Evolutionary conservation across 2,113 vertebrate genomes (phyloP).

Genomic region (Emydocephalus ijimae): DNA sequence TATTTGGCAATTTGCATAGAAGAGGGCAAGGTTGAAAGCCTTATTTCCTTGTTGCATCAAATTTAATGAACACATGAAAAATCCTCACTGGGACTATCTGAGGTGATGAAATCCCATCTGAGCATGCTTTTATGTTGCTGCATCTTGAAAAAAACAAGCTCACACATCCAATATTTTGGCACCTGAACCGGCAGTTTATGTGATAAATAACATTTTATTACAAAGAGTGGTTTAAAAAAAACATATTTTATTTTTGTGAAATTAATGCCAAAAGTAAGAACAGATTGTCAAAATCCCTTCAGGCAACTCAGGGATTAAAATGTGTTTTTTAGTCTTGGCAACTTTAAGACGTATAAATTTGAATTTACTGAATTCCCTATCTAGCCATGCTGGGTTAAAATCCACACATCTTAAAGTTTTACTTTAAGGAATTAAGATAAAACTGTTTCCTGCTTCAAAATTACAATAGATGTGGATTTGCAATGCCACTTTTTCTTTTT

Average conservation of each 20-base stretch:
- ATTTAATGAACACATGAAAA: neutral
- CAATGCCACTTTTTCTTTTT: neutral
- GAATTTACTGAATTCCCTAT: neutral
- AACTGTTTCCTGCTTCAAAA: neutral
- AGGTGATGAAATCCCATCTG: slow-evolving; percentile 11
- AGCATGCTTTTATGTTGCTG: neutral
- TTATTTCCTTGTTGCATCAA: neutral
- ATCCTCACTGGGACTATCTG: slow-evolving; percentile 5
- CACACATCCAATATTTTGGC: neutral
- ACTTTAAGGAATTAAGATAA: neutral
- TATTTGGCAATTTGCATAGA: neutral
- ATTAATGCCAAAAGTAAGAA: neutral
- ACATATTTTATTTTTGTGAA: slow-evolving; percentile 18
- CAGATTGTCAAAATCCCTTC: neutral
- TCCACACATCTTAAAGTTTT: neutral
- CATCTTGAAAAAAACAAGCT: slow-evolving; percentile 13
- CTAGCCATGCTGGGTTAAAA: neutral
- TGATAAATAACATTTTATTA: neutral
- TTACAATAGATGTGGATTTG: neutral
- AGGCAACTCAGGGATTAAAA: neutral
- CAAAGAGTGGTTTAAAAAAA: neutral
- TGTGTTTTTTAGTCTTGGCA: neutral
- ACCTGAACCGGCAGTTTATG: neutral
- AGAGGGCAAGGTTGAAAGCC: neutral
- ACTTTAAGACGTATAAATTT: neutral